A percentile compares a stretch with the other conserved stretches of the same genome.
Evolutionary conservation across 2,797 vertebrate species (phyloP).

Genomic region (Alectoris magna): DNA sequence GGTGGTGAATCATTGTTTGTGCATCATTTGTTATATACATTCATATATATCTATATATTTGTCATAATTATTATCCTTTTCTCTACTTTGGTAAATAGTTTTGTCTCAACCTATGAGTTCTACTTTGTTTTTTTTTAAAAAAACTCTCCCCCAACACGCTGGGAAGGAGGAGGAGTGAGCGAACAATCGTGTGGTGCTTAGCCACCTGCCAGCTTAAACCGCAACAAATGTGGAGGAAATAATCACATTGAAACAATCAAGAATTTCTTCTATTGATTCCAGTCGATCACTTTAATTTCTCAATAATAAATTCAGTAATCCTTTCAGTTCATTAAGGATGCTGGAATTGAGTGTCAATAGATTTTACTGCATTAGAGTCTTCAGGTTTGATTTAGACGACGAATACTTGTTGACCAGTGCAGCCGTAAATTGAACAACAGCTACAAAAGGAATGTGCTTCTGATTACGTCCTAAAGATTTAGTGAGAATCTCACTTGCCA

Average conservation of each 20-base stretch:
- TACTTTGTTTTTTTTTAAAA: too few species aligned
- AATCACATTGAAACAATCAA: neutral
- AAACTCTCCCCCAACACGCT: too few species aligned
- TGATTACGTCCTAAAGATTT: neutral
- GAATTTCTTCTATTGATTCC: neutral
- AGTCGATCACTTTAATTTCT: neutral
- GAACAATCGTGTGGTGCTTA: too few species aligned
- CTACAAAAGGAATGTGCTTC: neutral
- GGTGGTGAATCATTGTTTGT: too few species aligned
- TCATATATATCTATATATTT: too few species aligned
- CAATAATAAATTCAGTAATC: neutral
- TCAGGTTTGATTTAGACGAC: conserved; percentile 10
- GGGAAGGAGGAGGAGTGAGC: too few species aligned
- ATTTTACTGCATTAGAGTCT: neutral
- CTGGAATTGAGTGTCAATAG: conserved; percentile 1
- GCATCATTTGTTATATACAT: too few species aligned
- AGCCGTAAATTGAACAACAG: neutral
- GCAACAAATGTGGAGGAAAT: neutral
- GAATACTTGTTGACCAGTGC: neutral
- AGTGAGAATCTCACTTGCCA: neutral
- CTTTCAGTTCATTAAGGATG: conserved; percentile 5
- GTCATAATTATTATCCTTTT: too few species aligned
- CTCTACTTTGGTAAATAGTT: too few species aligned
- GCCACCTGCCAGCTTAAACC: too few species aligned
- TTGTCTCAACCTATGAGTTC: too few species aligned